A percentile compares a stretch with the other conserved stretches of the same genome.
Evolutionary conservation across 2,888 invertebrate genomes (phyloP).

Genomic region (Mythimna ferrago): DNA sequence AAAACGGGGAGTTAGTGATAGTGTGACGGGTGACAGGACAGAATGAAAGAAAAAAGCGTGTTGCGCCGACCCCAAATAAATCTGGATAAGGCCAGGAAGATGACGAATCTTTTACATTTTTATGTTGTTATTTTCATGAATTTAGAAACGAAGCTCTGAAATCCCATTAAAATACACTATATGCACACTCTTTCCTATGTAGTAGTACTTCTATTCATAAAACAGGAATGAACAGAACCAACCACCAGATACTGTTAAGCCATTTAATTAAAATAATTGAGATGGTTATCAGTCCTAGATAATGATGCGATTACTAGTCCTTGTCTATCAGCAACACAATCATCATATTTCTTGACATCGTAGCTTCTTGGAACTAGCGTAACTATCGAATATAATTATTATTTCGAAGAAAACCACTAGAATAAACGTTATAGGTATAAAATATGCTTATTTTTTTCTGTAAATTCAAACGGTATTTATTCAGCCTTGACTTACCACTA

Average conservation of each 20-base stretch:
- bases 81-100: too few species aligned
- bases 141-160: background rate
- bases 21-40: too few species aligned
- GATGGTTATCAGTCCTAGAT: slow-evolving; percentile 3
- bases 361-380: slow-evolving; percentile 10
- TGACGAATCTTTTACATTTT: too few species aligned
- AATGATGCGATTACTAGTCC: slow-evolving; percentile 12
- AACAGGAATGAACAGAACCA: background rate
- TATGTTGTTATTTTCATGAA: too few species aligned
- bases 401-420: slow-evolving; percentile 11
- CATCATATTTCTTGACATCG: slow-evolving; percentile 11
- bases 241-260: background rate
- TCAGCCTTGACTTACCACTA: background rate
- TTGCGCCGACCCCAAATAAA: too few species aligned
- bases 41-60: too few species aligned
- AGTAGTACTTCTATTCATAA: background rate
- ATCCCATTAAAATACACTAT: background rate
- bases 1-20: too few species aligned
- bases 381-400: background rate
- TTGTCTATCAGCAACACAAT: slow-evolving; percentile 12
- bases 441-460: background rate
- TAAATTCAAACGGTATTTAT: background rate
- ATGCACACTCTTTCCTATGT: background rate
- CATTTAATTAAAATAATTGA: slow-evolving; percentile 2
- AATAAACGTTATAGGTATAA: background rate